These are phyloP conservation scores for Hypsibius dujardini DNA, from an alignment of 1,140 invertebrate genomes.

Conservation along the genomic window DNA sequence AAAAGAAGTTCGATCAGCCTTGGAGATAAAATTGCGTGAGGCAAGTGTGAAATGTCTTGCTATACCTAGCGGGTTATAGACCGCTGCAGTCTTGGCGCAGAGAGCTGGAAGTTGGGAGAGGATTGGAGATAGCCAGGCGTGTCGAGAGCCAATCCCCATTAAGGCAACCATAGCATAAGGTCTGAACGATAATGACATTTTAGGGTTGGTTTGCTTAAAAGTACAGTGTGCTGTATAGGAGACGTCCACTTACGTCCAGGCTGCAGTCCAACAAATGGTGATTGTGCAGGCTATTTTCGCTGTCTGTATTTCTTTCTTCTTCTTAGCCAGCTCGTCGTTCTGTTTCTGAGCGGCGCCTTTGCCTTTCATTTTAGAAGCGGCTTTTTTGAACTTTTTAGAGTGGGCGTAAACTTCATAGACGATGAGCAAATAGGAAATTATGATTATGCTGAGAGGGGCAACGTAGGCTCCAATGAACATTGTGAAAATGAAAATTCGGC, in stretches of 20 bases:
- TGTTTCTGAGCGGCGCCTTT: not conserved
- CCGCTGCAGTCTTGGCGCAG: constrained; percentile 32
- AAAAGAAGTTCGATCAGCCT: not conserved
- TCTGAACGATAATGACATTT: too few species aligned
- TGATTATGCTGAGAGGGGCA: not conserved
- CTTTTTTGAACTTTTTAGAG: constrained; percentile 6
- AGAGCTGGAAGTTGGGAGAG: constrained; percentile 31
- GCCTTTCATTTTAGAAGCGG: not conserved
- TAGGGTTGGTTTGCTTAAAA: too few species aligned
- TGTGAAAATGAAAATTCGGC: constrained; percentile 23
- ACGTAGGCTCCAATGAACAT: constrained; percentile 12
- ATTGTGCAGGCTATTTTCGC: constrained; percentile 54
- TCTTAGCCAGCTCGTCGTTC: not conserved
- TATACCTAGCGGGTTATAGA: constrained; percentile 31
- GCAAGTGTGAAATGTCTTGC: not conserved
- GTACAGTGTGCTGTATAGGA: too few species aligned
- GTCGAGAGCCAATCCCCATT: constrained; percentile 48
- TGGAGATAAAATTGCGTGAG: not conserved
- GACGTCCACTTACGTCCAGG: constrained; percentile 42
- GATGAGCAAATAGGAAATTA: constrained; percentile 2
- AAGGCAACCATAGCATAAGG: constrained; percentile 63
- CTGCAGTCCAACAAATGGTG: constrained; percentile 60
- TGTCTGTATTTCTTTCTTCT: not conserved
- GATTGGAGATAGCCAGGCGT: constrained; percentile 38
- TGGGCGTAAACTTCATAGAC: not conserved